Evolutionary conservation across 2,113 vertebrate species (phyloP).

Genomic region (Amphiprion ocellaris): DNA sequence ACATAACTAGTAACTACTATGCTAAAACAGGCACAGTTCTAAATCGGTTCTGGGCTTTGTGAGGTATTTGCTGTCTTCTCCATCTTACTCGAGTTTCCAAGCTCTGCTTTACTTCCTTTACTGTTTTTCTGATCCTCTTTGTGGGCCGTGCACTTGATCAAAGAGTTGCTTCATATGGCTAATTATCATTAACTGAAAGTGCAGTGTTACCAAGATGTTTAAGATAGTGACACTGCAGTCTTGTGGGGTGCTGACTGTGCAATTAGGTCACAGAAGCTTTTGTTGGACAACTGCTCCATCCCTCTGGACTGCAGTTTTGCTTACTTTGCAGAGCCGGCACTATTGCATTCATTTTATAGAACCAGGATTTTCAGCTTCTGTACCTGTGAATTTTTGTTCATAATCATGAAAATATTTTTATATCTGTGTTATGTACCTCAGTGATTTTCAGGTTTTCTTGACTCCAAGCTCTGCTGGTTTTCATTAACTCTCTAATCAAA

Average conservation of each 20-base stretch:
- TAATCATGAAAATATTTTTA: not conserved
- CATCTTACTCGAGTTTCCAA: not conserved
- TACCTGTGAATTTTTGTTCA: not conserved
- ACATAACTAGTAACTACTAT: too few relatives aligned
- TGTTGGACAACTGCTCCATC: constrained; percentile 74
- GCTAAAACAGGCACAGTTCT: too few relatives aligned
- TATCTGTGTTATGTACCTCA: not conserved
- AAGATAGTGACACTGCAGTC: constrained; percentile 71
- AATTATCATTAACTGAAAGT: constrained; percentile 72
- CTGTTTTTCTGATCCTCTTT: not conserved
- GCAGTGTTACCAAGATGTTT: constrained; percentile 70
- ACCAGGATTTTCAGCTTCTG: not conserved
- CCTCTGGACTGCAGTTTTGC: constrained; percentile 55
- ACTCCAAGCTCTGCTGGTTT: constrained; percentile 28
- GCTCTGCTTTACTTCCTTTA: constrained; percentile 11
- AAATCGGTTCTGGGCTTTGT: not conserved
- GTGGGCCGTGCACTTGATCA: constrained; percentile 27
- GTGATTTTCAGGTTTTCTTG: constrained; percentile 6
- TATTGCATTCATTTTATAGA: constrained; percentile 23
- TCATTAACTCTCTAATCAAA: constrained; percentile 53
- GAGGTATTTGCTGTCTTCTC: not conserved
- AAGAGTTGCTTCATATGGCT: constrained; percentile 55
- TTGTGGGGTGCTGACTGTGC: constrained; percentile 76
- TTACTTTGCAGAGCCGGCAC: constrained; percentile 54
- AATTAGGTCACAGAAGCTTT: constrained; percentile 66